Percentiles rank a stretch among this genome's conserved stretches.
phyloP scores from a whole-genome alignment of 2,888 invertebrate species.

The Furcula furcula region DNA sequence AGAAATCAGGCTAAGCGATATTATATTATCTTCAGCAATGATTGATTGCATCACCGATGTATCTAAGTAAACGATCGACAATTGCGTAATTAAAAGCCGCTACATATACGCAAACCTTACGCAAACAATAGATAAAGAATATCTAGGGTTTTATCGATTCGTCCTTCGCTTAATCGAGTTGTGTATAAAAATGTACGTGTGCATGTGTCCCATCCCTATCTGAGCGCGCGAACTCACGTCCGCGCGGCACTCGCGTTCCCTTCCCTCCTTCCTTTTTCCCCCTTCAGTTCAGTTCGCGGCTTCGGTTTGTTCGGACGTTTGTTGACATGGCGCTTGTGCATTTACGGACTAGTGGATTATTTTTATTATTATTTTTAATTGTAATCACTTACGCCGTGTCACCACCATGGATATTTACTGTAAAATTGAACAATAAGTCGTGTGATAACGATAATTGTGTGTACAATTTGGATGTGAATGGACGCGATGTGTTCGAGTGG shows the following conservation, averaged over 20 bases:
- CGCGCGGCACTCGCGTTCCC: background rate
- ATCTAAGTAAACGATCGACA: slow-evolving; percentile 19
- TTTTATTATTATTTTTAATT: slow-evolving; percentile 70
- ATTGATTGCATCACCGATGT: slow-evolving; percentile 22
- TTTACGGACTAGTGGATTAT: slow-evolving; percentile 72
- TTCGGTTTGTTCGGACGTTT: slow-evolving; percentile 23
- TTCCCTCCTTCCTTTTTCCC: background rate
- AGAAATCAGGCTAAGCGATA: slow-evolving; percentile 11
- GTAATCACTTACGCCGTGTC: slow-evolving; percentile 52
- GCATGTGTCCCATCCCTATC: slow-evolving; percentile 31
- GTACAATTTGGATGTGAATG: slow-evolving; percentile 56
- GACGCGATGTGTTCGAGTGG: slow-evolving; percentile 51
- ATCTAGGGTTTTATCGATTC: slow-evolving; percentile 28
- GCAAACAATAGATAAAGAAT: slow-evolving; percentile 29
- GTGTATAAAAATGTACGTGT: slow-evolving; percentile 28
- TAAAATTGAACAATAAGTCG: slow-evolving; percentile 46
- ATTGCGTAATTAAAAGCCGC: slow-evolving; percentile 19
- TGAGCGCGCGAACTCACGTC: slow-evolving; percentile 15
- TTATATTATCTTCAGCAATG: slow-evolving; percentile 22
- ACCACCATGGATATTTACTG: slow-evolving; percentile 71
- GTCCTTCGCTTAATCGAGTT: slow-evolving; percentile 22
- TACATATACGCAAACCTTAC: no score
- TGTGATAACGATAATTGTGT: slow-evolving; percentile 57
- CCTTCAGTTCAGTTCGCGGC: slow-evolving; percentile 22
- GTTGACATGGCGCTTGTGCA: slow-evolving; percentile 57